Percentiles rank a stretch among this genome's conserved stretches.
These are phyloP conservation scores for Macrosiphum euphorbiae DNA, from an alignment of 2,888 invertebrate species.

Conservation along the genomic window DNA sequence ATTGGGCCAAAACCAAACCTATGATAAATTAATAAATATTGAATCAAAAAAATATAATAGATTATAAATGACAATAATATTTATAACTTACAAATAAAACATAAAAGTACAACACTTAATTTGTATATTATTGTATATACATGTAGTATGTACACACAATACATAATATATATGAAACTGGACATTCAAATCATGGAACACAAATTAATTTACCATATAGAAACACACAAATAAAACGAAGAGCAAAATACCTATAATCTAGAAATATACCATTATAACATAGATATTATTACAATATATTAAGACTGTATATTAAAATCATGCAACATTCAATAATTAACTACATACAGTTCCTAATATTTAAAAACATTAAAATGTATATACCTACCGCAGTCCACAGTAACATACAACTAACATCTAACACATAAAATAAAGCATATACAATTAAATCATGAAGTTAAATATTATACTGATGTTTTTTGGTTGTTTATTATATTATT, in stretches of 20 bases:
- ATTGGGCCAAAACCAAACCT: constrained; percentile 36
- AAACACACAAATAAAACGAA: background rate
- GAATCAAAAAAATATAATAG: background rate
- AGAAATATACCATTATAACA: background rate
- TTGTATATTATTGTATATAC: background rate
- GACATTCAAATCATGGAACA: background rate
- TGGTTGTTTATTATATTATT: too few species aligned
- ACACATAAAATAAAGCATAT: too few species aligned
- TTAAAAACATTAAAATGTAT: background rate
- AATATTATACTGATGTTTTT: too few species aligned
- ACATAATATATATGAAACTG: too few species aligned
- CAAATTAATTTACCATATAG: background rate
- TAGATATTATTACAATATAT: background rate
- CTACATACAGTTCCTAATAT: background rate
- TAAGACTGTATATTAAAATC: background rate
- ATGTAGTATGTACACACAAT: too few species aligned
- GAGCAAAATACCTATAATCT: background rate
- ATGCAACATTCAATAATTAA: background rate
- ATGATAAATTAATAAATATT: background rate
- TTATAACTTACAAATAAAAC: background rate
- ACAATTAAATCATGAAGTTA: too few species aligned
- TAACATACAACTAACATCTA: too few species aligned
- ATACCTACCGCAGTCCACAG: too few species aligned
- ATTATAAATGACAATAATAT: background rate
- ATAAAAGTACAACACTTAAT: background rate